Base-by-base conservation (phyloP, 2,797 vertebrate genomes). In the Alauda arvensis region DNA sequence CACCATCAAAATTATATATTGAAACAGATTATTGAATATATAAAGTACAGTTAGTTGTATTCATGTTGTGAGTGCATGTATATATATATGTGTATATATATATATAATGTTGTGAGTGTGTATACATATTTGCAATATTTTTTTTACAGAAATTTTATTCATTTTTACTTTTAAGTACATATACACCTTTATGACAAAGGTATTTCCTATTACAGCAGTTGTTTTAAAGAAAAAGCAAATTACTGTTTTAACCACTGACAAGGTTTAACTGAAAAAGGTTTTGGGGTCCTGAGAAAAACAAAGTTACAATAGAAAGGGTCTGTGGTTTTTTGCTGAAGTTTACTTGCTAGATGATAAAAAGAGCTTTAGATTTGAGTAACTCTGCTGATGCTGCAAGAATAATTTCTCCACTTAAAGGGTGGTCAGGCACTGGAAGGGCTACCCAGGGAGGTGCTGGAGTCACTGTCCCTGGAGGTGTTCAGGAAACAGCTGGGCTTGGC, bases 401-500 rank as follows among this genome's bases (percentile, higher is more conserved):
- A 26, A 31, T 66, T 71, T 77, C 59, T 57, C 14, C 33, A 10
- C 11, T 4, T 8, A 19, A 28, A 43, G 57, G 8, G 24, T 57
- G 24, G 7, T 45, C 18, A 33, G 59, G 20, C 29, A 31, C 1
- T 21, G 37, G 34, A 31, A 55, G 48, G 25, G 15, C 21, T 26
- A 0, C 12, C 34, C 26, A 42, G 31, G 42, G 31, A 61, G 14
- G 25, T 21, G 29, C 5, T 26, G 34, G 31, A 34, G 34, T 34
- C 34, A 14, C 18, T 26, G 21, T 34, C 21, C 31, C 42, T 23
- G 34, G 21, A 55, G 10, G 12, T 4, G 21, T 4, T 48, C 42
- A 18, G 26, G 18, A 40, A 68, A 8, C 3, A 25, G 19, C 34
- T 25, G 15, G 18, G 34, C 0, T 0, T 34, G 40, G 9, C 17